Conservation (phyloP, 2,797 vertebrate genomes). For the Tragelaphus eurycerus region DNA sequence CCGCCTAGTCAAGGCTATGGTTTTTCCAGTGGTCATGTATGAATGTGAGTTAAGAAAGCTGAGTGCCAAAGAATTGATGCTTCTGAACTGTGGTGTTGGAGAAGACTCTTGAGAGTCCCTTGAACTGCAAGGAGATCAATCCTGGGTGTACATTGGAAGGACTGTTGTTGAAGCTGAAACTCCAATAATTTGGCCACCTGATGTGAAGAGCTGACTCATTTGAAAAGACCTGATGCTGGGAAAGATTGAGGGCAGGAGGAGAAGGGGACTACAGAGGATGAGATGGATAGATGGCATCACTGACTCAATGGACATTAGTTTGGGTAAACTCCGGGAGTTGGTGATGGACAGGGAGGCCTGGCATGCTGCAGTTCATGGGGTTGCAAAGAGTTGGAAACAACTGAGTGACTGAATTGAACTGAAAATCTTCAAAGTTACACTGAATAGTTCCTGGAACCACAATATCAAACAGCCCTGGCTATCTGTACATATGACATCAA, state of each 20-base stretch:
- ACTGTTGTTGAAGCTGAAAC: not conserved
- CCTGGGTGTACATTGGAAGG: not conserved
- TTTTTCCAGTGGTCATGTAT: not conserved
- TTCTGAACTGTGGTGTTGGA: not conserved
- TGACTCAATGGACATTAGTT: not conserved
- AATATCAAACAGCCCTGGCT: not conserved
- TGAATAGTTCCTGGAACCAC: not conserved
- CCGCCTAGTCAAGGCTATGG: not conserved
- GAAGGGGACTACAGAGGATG: not conserved
- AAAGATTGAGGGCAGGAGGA: not conserved
- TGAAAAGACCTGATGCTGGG: not conserved
- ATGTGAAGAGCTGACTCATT: not conserved
- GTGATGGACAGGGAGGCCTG: not conserved
- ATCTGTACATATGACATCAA: not conserved
- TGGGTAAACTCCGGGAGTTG: not conserved
- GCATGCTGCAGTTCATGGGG: not conserved
- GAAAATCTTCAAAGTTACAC: constrained; percentile 7
- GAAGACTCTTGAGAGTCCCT: not conserved
- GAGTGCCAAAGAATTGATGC: not conserved
- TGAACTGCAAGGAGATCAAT: not conserved
- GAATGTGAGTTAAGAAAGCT: not conserved
- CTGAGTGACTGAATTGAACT: not conserved
- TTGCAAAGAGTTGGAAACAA: not conserved
- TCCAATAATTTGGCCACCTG: not conserved
- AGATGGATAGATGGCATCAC: not conserved